Conservation (phyloP, 23 tunicate species). For the Styela plicata region DNA sequence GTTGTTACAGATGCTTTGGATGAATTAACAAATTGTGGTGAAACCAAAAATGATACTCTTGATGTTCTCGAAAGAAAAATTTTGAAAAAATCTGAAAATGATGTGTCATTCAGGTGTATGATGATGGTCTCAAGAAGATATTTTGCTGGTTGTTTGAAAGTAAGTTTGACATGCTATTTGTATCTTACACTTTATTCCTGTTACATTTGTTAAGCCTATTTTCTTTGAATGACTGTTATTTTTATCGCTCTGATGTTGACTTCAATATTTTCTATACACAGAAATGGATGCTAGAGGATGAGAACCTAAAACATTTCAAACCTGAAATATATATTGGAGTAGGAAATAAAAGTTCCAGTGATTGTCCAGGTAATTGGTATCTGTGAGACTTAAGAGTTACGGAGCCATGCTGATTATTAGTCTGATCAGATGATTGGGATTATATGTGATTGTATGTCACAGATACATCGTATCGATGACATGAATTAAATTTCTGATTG, state of each 20-base stretch:
- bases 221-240: too few relatives aligned
- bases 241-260: too few relatives aligned
- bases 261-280: too few relatives aligned
- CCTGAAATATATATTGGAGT: constrained; percentile 33
- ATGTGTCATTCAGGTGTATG: constrained; percentile 31
- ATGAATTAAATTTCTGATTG: too few relatives aligned
- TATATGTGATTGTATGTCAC: too few relatives aligned
- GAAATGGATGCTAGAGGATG: constrained; percentile 20
- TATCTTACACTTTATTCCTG: too few relatives aligned
- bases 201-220: too few relatives aligned
- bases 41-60: neutral
- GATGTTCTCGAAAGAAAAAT: constrained; percentile 16
- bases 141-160: constrained; percentile 37
- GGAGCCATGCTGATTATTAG: too few relatives aligned
- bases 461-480: too few relatives aligned
- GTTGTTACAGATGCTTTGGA: constrained; percentile 6
- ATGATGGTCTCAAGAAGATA: constrained; percentile 39
- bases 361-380: neutral
- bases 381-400: too few relatives aligned
- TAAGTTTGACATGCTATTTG: neutral
- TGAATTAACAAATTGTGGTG: constrained; percentile 4
- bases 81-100: constrained; percentile 5
- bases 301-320: neutral
- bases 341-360: constrained; percentile 34
- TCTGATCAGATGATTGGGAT: too few relatives aligned